Evolutionary conservation across 2,797 vertebrate genomes (phyloP).

Genomic region (Coregonus ussuriensis): DNA sequence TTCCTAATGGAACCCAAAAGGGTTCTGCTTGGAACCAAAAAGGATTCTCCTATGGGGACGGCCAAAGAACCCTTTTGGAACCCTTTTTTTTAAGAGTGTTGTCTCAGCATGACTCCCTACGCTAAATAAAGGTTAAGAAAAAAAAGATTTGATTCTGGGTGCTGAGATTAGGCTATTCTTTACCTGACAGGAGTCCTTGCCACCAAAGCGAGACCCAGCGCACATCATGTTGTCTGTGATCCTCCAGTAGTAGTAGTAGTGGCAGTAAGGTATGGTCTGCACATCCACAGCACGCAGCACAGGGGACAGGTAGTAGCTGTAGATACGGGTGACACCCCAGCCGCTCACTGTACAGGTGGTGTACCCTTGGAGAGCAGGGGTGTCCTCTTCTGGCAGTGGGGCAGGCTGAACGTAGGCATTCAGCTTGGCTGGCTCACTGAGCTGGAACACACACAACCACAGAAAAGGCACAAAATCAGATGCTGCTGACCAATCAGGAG

Average conservation of each 20-base stretch:
- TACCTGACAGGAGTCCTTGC: slow-evolving; percentile 82
- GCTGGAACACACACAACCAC: slow-evolving; percentile 52
- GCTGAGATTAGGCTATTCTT: background rate
- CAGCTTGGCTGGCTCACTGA: slow-evolving; percentile 61
- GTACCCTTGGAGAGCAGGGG: fast-evolving
- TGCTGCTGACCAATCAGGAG: background rate
- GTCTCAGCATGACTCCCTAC: too few relatives aligned
- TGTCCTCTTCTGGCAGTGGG: slow-evolving; percentile 35
- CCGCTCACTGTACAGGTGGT: slow-evolving; percentile 75
- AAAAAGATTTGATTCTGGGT: background rate
- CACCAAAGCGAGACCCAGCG: slow-evolving; percentile 69
- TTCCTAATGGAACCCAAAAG: too few relatives aligned
- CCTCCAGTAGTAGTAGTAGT: slow-evolving; percentile 62
- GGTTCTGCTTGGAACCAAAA: too few relatives aligned
- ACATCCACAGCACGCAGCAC: slow-evolving; percentile 66
- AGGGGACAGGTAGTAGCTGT: slow-evolving; percentile 66
- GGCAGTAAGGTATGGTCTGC: slow-evolving; percentile 50
- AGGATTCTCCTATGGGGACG: too few relatives aligned
- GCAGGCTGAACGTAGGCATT: slow-evolving; percentile 66
- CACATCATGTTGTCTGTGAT: slow-evolving; percentile 76
- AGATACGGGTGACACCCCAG: slow-evolving; percentile 76
- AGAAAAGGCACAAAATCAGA: background rate
- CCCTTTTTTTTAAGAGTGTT: too few relatives aligned
- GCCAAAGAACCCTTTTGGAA: too few relatives aligned
- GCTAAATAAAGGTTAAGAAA: too few relatives aligned